Percentiles rank a stretch among this genome's conserved stretches.
Conservation (phyloP, 1,140 invertebrate genomes). For the Drosophila miranda region DNA sequence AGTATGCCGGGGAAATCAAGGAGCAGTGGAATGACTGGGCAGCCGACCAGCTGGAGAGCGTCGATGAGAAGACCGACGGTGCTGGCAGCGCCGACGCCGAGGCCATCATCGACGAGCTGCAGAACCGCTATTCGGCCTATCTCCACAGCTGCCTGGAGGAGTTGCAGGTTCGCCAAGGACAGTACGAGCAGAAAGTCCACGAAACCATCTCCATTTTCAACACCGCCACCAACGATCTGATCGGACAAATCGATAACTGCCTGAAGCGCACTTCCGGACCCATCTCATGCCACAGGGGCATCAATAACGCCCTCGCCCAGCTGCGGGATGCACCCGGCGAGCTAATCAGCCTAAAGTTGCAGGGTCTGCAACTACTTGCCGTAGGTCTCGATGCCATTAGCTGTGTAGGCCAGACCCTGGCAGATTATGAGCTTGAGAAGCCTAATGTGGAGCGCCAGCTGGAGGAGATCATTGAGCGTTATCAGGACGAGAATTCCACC, state of each 20-base stretch:
- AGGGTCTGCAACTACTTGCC: conserved; percentile 4
- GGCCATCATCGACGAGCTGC: conserved; percentile 17
- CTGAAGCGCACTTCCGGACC: not conserved
- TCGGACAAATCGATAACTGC: conserved; percentile 12
- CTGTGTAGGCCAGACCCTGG: conserved; percentile 21
- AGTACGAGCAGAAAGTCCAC: conserved; percentile 21
- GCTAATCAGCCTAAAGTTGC: conserved; percentile 4
- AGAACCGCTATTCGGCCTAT: not conserved
- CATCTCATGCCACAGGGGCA: not conserved
- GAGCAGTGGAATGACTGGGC: conserved; percentile 26
- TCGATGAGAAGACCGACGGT: conserved; percentile 23
- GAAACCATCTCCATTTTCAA: not conserved
- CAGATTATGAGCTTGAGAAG: conserved; percentile 10
- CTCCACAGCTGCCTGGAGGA: conserved; percentile 26
- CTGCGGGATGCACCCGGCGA: conserved; percentile 4
- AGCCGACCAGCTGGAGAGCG: conserved; percentile 33
- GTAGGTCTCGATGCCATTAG: conserved; percentile 2
- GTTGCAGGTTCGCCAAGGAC: conserved; percentile 9
- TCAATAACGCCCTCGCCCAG: not conserved
- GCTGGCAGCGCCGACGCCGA: conserved; percentile 12
- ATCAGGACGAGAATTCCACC: not conserved
- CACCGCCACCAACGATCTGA: conserved; percentile 8
- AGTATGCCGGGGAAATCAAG: conserved; percentile 2
- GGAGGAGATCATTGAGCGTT: conserved; percentile 12
- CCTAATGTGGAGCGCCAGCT: conserved; percentile 1